Evolutionary conservation across 1,140 invertebrate genomes (phyloP), one percentile per base, ranked within the genome.

Genomic region (Neodiprion fabricii): DNA sequence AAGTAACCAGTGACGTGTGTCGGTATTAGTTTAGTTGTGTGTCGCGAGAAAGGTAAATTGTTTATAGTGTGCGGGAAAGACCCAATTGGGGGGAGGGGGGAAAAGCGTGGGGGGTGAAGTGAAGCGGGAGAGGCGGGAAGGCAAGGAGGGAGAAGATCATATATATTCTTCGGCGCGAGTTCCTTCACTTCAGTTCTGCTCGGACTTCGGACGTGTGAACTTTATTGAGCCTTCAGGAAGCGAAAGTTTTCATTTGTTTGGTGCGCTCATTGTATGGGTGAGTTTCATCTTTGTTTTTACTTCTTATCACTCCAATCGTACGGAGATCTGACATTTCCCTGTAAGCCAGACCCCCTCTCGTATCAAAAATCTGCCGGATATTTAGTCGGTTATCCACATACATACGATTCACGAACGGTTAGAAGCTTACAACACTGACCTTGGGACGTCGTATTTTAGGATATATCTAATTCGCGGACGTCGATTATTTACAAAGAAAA

Each of bases 261-360:
- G 86, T 88, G 85, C 80, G 86, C 86, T 88, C 87, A 79, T 88
- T 89, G 87, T 88, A 89, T 89, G 87, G 87, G 87, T 88, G 79
- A 87, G 87, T 69, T 69, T 12, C n/a, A 47, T 17, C 5, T 40
- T 40, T 40, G 28, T 40, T 40, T 40, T 40, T 65, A 14, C 61
- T 65, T 65, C 1, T 65, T 14, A 14, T 65, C 61, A 14, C 4
- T 65, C 17, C 7, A 14, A 14, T 65, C 7, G 7, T 14, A 17
- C 14, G 23, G 14, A 70, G 68, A 9, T 12, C 68, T 4, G 2
- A 12, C 9, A 70, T 70, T 70, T 70, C 12, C 61, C 17, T 65
- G 4, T 17, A 14, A 65, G 61, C 12, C 61, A 14, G 61, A 65
- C 61, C 12, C 14, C 21, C 21, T 21, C 11, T 21, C 11, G 11